Conservation (phyloP, 1,140 invertebrate species). For the Dryas iulia region DNA sequence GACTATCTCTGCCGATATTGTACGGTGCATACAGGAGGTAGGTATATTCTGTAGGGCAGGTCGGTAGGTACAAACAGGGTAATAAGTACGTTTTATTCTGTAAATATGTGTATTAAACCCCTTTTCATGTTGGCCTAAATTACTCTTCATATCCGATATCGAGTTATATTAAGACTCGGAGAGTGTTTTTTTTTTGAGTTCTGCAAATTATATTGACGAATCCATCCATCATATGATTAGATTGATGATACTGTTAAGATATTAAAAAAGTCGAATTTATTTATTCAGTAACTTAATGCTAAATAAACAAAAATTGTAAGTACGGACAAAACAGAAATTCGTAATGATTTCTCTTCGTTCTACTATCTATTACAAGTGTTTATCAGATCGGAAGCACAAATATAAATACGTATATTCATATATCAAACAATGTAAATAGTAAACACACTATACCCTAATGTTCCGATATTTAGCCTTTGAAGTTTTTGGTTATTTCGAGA, state of each 20-base stretch:
- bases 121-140: not conserved
- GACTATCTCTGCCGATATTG: too few relatives aligned
- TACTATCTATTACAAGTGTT: not conserved
- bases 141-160: not conserved
- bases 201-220: not conserved
- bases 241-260: not conserved
- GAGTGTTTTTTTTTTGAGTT: not conserved
- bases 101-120: too few relatives aligned
- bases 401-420: not conserved
- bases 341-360: not conserved
- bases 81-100: too few relatives aligned
- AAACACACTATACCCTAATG: slow-evolving; percentile 11
- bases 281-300: not conserved
- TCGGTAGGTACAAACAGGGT: too few relatives aligned
- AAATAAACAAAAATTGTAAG: not conserved
- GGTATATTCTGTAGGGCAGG: too few relatives aligned
- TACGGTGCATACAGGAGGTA: too few relatives aligned
- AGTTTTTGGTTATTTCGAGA: slow-evolving; percentile 36
- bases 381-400: not conserved
- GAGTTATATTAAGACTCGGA: not conserved
- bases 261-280: not conserved
- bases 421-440: slow-evolving; percentile 15
- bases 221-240: not conserved
- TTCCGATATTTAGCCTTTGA: slow-evolving; percentile 30
- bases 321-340: not conserved